Evolutionary conservation across 2,797 vertebrate genomes (phyloP), one percentile per base, ranked within the genome.

Genomic region (Gallinago nigripennis): DNA sequence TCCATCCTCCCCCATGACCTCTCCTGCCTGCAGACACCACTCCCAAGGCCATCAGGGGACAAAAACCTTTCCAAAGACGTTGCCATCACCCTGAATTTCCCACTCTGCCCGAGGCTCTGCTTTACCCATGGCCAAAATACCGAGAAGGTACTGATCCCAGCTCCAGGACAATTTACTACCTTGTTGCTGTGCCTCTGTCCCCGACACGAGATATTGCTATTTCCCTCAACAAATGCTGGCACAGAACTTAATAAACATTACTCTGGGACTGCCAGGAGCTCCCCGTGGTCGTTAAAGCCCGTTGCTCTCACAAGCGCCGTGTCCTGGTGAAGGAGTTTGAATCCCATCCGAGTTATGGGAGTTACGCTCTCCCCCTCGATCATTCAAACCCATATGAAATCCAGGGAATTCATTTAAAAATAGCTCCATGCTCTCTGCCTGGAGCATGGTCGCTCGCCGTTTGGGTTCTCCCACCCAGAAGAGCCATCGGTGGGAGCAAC

Each of bases 401-500:
- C 41, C 41, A 41, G 41, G 41, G 4, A 11, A 46, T 57, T 48
- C 6, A 43, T 33, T 64, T 43, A 41, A 14, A 21, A 70, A 31
- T 3, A n/a, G 18, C 57, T 5, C 2, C 1, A 8, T 1, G 16
- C 3, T 1, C 15, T 30, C 4, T 19, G 16, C 54, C 72, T 15
- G 24, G 21, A 57, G 56, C 50, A 37, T 11, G 9, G 2, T 2
- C 18, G 19, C 71, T 73, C 54, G 21, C 37, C 8, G 12, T 43
- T 56, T 9, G 48, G 43, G 23, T 35, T 69, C 39, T 27, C 39
- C 54, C 12, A 7, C 20, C 35, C 14, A 11, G 35, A 65, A 27
- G 46, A 64, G 45, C 30, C 8, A 14, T 6, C 5, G 39, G 69
- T 27, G 75, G 75, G 58, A 27, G 35, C 64, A 43, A 27, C 17